A percentile compares a stretch with the other conserved stretches of the same genome.
Conservation (phyloP, 2,797 vertebrate species). For the Gambusia yucatana region DNA sequence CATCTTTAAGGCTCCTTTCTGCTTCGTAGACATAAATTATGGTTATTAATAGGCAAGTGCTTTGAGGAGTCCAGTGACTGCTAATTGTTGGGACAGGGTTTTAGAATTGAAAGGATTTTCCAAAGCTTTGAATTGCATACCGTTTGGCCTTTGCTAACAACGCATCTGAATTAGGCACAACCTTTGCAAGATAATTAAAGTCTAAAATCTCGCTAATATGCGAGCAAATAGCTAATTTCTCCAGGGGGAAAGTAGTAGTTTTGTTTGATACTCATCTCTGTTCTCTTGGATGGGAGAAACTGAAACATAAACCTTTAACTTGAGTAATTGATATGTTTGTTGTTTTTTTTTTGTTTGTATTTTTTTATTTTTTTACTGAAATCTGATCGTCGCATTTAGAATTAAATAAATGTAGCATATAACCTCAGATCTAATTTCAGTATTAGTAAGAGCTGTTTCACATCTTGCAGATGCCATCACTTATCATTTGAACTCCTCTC, state of each 20-base stretch:
- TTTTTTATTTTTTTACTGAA: not conserved
- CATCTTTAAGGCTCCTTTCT: not conserved
- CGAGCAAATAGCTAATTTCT: not conserved
- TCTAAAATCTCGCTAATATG: not conserved
- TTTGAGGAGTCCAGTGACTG: not conserved
- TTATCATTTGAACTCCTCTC: not conserved
- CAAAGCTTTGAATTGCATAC: constrained; percentile 1
- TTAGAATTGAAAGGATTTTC: not conserved
- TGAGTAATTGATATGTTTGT: not conserved
- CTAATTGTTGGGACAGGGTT: not conserved
- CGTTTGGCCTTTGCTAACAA: not conserved
- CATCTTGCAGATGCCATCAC: not conserved
- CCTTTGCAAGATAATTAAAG: not conserved
- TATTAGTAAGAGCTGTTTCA: not conserved
- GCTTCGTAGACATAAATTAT: constrained; percentile 4
- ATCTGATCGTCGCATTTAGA: not conserved
- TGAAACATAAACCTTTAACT: not conserved
- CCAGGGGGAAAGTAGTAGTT: not conserved
- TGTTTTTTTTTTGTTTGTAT: too few relatives aligned
- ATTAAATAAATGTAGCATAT: too few relatives aligned
- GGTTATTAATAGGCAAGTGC: not conserved
- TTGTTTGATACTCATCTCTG: not conserved
- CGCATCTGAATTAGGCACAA: not conserved
- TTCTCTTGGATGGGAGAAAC: not conserved
- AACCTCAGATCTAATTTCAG: not conserved